These are phyloP conservation scores for Euzetes globulus DNA, from an alignment of 2,888 invertebrate genomes.

Conservation along the genomic window DNA sequence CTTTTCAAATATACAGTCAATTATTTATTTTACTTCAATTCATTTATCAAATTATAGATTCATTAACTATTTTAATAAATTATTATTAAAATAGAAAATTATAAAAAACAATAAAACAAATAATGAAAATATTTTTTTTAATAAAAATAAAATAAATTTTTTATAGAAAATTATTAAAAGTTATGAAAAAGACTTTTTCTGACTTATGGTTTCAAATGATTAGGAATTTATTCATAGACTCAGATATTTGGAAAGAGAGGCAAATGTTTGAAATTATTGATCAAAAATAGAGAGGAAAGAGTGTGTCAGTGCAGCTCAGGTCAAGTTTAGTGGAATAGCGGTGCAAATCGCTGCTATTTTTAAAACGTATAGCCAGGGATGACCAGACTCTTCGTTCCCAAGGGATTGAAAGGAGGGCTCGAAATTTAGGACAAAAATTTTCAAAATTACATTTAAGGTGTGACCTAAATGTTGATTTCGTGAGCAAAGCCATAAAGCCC, in stretches of 20 bases:
- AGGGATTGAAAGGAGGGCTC: no score
- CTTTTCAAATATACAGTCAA: neutral
- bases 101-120: no score
- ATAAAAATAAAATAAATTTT: neutral
- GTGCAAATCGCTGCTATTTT: neutral
- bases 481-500: no score
- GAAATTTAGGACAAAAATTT: no score
- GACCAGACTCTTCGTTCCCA: neutral
- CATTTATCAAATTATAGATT: neutral
- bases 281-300: conserved; percentile 8
- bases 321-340: neutral
- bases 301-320: conserved; percentile 2
- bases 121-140: no score
- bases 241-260: no score
- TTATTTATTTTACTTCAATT: neutral
- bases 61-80: neutral
- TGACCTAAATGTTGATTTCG: no score
- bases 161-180: neutral
- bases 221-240: no score
- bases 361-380: neutral
- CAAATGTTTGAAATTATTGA: neutral
- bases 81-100: neutral
- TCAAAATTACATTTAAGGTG: no score
- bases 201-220: no score
- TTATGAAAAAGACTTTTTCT: no score